phyloP scores from a whole-genome alignment of 1,140 invertebrate species.

The Tigriopus japonicus region DNA sequence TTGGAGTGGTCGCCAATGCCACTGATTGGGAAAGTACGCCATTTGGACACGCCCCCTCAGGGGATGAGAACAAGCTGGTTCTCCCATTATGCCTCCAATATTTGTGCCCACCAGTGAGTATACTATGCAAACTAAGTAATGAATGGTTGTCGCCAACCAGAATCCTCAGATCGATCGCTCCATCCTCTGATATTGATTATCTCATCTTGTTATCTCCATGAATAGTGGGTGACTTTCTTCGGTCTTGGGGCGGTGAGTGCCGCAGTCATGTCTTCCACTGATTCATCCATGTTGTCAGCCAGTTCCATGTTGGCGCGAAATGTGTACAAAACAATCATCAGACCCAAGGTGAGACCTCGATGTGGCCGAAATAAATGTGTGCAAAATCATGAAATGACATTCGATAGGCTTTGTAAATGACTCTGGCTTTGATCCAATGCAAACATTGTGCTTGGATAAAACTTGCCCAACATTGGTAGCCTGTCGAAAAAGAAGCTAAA shows the following conservation, averaged over 20 bases:
- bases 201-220: background rate
- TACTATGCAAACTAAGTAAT: no score
- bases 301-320: conserved; percentile 96
- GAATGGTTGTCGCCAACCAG: background rate
- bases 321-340: conserved; percentile 87
- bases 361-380: no score
- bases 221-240: conserved; percentile 49
- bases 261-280: conserved; percentile 94
- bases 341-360: conserved; percentile 59
- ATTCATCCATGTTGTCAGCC: conserved; percentile 88
- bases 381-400: no score
- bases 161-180: background rate
- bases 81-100: conserved; percentile 37
- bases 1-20: conserved; percentile 14
- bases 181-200: no score
- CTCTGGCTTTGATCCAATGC: no score
- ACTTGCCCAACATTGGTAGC: no score
- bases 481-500: no score
- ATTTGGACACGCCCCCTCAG: conserved; percentile 43
- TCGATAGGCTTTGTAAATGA: no score
- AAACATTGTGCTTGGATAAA: no score
- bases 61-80: conserved; percentile 70
- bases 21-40: conserved; percentile 57
- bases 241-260: conserved; percentile 94
- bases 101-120: background rate